These are phyloP conservation scores for Siniperca scherzeri DNA, from an alignment of 2,797 vertebrate genomes.

Conservation along the genomic window DNA sequence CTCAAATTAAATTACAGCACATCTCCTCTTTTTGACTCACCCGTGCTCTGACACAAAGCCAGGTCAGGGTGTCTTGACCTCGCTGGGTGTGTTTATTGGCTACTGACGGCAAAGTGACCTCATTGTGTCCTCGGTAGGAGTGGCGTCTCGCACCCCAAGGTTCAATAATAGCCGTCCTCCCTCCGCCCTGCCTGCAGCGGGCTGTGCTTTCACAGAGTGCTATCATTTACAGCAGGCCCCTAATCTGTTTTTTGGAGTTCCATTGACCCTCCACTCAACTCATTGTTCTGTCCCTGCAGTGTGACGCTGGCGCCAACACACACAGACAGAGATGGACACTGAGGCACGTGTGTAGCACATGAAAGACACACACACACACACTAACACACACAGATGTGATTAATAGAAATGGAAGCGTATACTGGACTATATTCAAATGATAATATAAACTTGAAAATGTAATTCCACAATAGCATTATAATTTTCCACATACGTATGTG, in stretches of 20 bases:
- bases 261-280: constrained; percentile 40
- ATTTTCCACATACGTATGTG: no score
- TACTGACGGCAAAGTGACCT: constrained; percentile 36
- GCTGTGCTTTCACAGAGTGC: constrained; percentile 12
- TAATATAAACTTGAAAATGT: no score
- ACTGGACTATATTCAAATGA: no score
- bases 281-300: constrained; percentile 32
- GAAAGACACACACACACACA: background rate
- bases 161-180: constrained; percentile 7
- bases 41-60: constrained; percentile 18
- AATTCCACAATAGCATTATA: no score
- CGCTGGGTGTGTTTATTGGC: constrained; percentile 29
- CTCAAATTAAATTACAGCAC: constrained; percentile 31
- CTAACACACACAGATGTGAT: constrained; percentile 13
- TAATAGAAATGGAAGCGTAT: background rate
- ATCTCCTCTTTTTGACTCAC: constrained; percentile 4
- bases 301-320: constrained; percentile 15
- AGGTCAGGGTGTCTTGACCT: constrained; percentile 43
- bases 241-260: constrained; percentile 53
- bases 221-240: constrained; percentile 48
- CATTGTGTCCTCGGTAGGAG: constrained; percentile 1
- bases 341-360: background rate
- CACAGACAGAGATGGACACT: background rate
- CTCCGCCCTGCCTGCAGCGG: constrained; percentile 13
- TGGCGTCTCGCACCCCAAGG: background rate